phyloP scores from a whole-genome alignment of 1,140 invertebrate genomes.

The Macrotrachela quadricornifera region DNA sequence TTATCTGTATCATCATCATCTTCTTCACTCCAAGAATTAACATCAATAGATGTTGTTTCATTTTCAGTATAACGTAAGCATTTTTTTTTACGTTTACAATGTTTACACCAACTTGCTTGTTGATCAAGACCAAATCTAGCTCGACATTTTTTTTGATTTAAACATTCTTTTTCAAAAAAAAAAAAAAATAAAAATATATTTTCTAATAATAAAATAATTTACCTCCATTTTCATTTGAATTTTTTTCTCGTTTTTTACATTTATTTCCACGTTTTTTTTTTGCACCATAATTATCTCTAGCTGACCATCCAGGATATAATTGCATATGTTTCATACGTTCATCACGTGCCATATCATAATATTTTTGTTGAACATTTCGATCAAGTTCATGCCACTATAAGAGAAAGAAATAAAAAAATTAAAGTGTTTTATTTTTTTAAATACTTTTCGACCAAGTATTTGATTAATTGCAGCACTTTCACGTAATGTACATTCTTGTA shows the following conservation, averaged over 20 bases:
- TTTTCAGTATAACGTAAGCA: no score
- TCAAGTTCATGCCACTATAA: constrained; percentile 98
- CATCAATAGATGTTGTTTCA: no score
- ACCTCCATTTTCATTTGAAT: no score
- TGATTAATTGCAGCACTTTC: constrained; percentile 98
- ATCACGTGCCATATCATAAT: constrained; percentile 97
- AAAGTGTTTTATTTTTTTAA: no score
- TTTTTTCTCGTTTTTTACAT: constrained; percentile 44
- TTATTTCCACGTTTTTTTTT: constrained; percentile 91
- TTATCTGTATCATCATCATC: no score
- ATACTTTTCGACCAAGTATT: constrained; percentile 84
- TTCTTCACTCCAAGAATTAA: no score
- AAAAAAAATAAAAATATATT: no score
- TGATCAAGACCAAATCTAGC: constrained; percentile 92
- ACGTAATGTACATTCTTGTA: constrained; percentile 88
- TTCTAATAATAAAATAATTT: no score
- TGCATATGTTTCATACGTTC: constrained; percentile 94
- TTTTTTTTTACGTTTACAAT: no score
- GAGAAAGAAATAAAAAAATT: no score
- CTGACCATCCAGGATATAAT: constrained; percentile 95
- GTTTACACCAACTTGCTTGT: constrained; percentile 96
- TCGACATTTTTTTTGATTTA: constrained; percentile 57
- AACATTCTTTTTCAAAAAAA: no score
- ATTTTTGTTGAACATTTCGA: constrained; percentile 94
- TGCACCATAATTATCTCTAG: constrained; percentile 94